Percentiles rank a stretch among this genome's conserved stretches.
Conservation (phyloP, 1,140 invertebrate species). For the Proctacanthus coquilletti region DNA sequence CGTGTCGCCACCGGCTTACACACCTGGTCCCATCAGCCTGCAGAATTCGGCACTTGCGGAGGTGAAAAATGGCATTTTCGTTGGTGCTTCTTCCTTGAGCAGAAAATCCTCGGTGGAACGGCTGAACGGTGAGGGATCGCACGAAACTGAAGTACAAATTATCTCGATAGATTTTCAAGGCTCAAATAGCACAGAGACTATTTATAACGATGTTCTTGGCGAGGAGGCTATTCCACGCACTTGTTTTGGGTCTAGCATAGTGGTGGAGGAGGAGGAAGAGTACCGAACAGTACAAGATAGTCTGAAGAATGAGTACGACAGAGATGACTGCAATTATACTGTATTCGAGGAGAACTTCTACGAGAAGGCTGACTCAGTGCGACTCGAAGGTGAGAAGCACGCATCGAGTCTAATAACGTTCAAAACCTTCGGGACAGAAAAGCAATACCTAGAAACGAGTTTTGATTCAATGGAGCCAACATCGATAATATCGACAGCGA, state of each 20-base stretch:
- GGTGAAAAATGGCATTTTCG: constrained; percentile 5
- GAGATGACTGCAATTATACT: not conserved
- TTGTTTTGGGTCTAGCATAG: not conserved
- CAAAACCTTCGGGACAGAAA: constrained; percentile 3
- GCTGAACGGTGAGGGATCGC: too few relatives aligned
- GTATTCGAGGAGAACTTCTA: constrained; percentile 2
- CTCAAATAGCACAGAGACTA: constrained; percentile 1
- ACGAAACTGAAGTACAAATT: constrained; percentile 5
- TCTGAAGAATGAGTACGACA: not conserved
- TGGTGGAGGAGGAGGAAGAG: not conserved
- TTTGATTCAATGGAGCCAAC: constrained; percentile 2
- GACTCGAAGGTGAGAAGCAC: not conserved
- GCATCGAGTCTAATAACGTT: constrained; percentile 3
- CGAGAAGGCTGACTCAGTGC: constrained; percentile 4
- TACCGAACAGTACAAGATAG: not conserved
- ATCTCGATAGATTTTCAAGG: constrained; percentile 5
- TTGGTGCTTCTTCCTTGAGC: not conserved
- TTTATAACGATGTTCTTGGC: constrained; percentile 2
- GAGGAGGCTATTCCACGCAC: not conserved
- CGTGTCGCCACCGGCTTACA: too few relatives aligned
- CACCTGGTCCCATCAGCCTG: too few relatives aligned
- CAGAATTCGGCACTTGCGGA: too few relatives aligned
- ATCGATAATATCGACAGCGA: not conserved
- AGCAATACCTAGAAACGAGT: constrained; percentile 4
- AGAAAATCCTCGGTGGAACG: not conserved